A percentile compares a stretch with the other conserved stretches of the same genome.
These are phyloP conservation scores for Xestobium rufovillosum DNA, from an alignment of 2,888 invertebrate genomes.

Conservation along the genomic window DNA sequence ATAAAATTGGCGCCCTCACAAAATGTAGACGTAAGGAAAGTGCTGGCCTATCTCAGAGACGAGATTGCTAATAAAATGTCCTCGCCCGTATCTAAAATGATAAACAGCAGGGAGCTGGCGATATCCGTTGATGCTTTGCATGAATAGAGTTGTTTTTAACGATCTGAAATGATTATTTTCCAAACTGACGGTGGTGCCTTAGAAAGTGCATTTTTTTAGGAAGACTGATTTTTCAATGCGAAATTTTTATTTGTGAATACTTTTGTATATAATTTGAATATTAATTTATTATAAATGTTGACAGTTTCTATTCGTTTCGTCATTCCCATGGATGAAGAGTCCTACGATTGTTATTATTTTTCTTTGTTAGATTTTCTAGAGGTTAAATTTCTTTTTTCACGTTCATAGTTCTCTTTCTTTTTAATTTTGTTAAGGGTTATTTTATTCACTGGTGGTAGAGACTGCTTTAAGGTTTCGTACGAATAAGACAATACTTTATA, in stretches of 20 bases:
- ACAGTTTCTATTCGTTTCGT: conserved; percentile 30
- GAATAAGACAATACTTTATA: too few species aligned
- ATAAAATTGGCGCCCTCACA: conserved; percentile 63
- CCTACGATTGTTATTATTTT: conserved; percentile 29
- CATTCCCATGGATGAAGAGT: conserved; percentile 34
- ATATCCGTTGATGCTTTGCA: conserved; percentile 41
- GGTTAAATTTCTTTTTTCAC: too few species aligned
- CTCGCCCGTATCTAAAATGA: conserved; percentile 24
- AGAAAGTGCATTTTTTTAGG: conserved; percentile 21
- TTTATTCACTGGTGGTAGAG: too few species aligned
- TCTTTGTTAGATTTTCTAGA: conserved; percentile 17
- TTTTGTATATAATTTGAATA: conserved; percentile 27
- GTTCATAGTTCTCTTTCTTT: too few species aligned
- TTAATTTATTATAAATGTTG: conserved; percentile 33
- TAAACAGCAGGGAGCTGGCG: conserved; percentile 34
- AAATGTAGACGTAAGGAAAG: conserved; percentile 64
- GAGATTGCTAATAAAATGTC: conserved; percentile 56
- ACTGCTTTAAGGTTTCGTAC: too few species aligned
- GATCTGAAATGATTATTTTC: conserved; percentile 9
- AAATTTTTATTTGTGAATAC: conserved; percentile 25
- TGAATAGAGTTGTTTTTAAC: conserved; percentile 30
- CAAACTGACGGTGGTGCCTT: conserved; percentile 23
- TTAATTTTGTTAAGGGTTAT: too few species aligned
- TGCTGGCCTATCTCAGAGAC: conserved; percentile 66
- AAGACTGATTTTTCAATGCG: conserved; percentile 27